Evolutionary conservation across 1,140 invertebrate genomes (phyloP), one percentile per base, ranked within the genome.

Genomic region (Pachyrhynchus sulphureomaculatus): DNA sequence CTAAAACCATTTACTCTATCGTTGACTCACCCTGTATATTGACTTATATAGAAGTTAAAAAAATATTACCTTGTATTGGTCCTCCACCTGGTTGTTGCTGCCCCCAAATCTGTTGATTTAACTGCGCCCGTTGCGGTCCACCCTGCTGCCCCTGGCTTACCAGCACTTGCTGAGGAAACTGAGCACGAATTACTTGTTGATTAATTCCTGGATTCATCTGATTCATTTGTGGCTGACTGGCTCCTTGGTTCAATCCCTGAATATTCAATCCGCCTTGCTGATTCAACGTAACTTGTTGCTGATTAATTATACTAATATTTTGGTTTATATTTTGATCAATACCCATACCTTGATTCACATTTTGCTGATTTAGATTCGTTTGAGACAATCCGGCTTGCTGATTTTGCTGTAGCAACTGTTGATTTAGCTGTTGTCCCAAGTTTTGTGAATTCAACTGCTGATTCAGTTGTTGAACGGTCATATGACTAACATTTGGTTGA

Each of bases 131-230:
- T 55, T 67, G 73, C 13, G 72, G 69, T 55, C 67, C 69, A 3
- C 34, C 48, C 49, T 77, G 78, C 44, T 75, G 73, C 29, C 67
- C 62, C 37, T 69, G 68, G 52, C 68, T 70, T 10, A 72, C 71
- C 23, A 70, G 58, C 12, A 70, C 65, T 51, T 71, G 75, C 37
- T 67, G 70, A 65, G 57, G 62, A 44, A 67, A 67, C 33, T 69
- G 68, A 18, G 51, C 18, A 20, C 58, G 23, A 4, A 67, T 56
- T 12, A 69, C 59, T 55, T 68, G 74, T 44, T 54, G 58, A 53
- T 45, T 52, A 3, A 61, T 34, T 2, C 44, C 42, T 9, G 54
- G 57, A 44, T 63, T 62, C 1, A 47, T 54, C 23, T 63, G 56
- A 48, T 62, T 52, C 24, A 51, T 44, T 26, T 72, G 72, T 10